Evolutionary conservation across 2,797 vertebrate species (phyloP), one percentile per base, ranked within the genome.

Genomic region (Pangasius krempfi): DNA sequence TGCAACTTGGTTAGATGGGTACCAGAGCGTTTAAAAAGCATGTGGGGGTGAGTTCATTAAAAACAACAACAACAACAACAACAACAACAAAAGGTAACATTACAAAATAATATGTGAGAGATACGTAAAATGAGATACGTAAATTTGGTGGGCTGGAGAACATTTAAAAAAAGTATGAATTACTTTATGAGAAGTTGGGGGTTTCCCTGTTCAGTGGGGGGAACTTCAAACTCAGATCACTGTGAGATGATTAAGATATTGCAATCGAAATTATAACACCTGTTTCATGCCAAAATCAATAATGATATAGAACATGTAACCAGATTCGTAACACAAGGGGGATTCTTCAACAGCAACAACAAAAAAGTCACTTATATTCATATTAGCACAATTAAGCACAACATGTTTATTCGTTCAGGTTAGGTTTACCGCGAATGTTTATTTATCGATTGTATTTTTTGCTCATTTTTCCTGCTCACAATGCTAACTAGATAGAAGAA

Each of bases 281-380:
- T 30, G 50, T 3, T 54, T 54, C 79, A 40, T 14, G 5, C 5
- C 13, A 13, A 9, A n/a, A 66, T 25, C 4, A 0, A n/a, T 27
- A n/a, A 83, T 8, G 12, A 27, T 58, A 14, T 13, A 62, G 9
- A 60, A 60, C 60, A 79, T 5, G 47, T 62, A 25, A 62, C 80
- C 54, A 3, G n/a, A 33, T 70, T 52, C 64, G 20, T 64, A 79
- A 86, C 50, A 72, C 27, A 79, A 44, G 70, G 64, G 64, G 78
- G 81, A 87, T 89, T 88, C 64, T 88, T 76, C 56, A 52, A 70
- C 66, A 82, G 86, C 89, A 3, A 44, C 16, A 37, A 27, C 5
- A 22, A 44, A 8, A 62, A 82, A 6, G 9, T 8, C 8, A 8
- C 79, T 4, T 40, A 14, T 33, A 27, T 40, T 81, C 78, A 58